These are phyloP conservation scores for Chaetorhynchus papuensis DNA, from an alignment of 2,113 vertebrate genomes.

Conservation along the genomic window DNA sequence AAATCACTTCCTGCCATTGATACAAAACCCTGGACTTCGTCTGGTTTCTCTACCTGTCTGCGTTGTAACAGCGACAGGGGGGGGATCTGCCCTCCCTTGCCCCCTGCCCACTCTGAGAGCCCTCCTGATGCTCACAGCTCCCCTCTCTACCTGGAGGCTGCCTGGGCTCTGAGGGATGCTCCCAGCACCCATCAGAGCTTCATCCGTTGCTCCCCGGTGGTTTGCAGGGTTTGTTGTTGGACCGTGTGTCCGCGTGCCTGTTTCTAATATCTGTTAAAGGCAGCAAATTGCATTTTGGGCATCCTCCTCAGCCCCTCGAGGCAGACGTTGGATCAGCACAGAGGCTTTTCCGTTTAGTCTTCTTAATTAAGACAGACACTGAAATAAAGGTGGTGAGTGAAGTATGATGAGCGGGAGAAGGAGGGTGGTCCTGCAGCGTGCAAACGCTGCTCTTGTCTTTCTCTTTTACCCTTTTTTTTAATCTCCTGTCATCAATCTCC, in stretches of 20 bases:
- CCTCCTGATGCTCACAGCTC: neutral
- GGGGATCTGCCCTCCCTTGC: neutral
- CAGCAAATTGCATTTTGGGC: neutral
- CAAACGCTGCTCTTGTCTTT: neutral
- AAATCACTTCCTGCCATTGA: too few relatives aligned
- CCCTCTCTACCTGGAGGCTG: neutral
- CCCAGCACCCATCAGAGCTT: neutral
- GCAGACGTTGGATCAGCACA: neutral
- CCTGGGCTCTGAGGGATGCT: neutral
- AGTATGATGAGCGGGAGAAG: neutral
- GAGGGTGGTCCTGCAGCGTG: neutral
- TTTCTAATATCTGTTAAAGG: conserved; percentile 5
- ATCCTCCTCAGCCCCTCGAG: neutral
- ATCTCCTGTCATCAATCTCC: neutral
- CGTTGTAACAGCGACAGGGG: too few relatives aligned
- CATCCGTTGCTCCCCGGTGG: neutral
- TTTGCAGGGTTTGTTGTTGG: fast-evolving
- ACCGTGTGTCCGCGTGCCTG: neutral
- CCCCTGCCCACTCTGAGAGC: neutral
- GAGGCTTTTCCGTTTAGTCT: neutral
- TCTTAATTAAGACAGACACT: conserved; percentile 28
- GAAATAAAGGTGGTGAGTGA: neutral
- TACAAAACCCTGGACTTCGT: too few relatives aligned
- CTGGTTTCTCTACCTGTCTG: too few relatives aligned
- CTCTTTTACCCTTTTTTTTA: neutral